These are phyloP conservation scores for Erannis defoliaria DNA, from an alignment of 2,888 invertebrate species.

Conservation along the genomic window DNA sequence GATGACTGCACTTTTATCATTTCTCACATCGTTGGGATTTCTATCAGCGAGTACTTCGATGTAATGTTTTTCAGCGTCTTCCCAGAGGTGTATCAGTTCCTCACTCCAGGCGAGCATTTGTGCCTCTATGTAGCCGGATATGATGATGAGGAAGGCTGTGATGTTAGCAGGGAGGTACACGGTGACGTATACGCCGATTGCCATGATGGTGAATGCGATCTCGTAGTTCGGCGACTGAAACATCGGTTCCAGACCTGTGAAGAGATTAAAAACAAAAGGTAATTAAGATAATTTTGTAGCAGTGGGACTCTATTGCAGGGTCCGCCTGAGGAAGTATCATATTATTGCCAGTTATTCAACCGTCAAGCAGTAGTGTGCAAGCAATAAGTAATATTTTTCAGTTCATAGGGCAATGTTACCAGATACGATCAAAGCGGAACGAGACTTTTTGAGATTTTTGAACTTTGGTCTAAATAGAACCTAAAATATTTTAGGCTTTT, in stretches of 20 bases:
- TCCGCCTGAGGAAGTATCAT: too few relatives aligned
- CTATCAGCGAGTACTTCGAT: neutral
- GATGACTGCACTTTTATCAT: conserved; percentile 42
- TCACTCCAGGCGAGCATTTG: conserved; percentile 63
- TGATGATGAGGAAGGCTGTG: conserved; percentile 58
- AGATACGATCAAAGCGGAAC: too few relatives aligned
- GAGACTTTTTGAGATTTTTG: too few relatives aligned
- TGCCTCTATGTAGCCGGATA: conserved; percentile 64
- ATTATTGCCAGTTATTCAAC: too few relatives aligned
- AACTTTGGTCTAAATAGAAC: neutral
- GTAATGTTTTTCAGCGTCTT: conserved; percentile 51
- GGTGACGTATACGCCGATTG: conserved; percentile 47
- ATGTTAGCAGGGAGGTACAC: conserved; percentile 58
- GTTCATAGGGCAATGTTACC: too few relatives aligned
- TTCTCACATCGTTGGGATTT: neutral
- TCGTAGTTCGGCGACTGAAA: conserved; percentile 66
- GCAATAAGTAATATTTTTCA: too few relatives aligned
- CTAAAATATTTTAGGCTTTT: neutral
- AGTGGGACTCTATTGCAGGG: too few relatives aligned
- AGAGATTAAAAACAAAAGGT: neutral
- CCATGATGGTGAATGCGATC: conserved; percentile 50
- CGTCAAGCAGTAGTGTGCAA: too few relatives aligned
- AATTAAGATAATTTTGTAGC: too few relatives aligned
- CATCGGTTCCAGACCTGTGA: conserved; percentile 66
- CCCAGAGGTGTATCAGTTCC: conserved; percentile 60